phyloP scores from a whole-genome alignment of 2,797 vertebrate genomes.

The Liparis tanakae region DNA sequence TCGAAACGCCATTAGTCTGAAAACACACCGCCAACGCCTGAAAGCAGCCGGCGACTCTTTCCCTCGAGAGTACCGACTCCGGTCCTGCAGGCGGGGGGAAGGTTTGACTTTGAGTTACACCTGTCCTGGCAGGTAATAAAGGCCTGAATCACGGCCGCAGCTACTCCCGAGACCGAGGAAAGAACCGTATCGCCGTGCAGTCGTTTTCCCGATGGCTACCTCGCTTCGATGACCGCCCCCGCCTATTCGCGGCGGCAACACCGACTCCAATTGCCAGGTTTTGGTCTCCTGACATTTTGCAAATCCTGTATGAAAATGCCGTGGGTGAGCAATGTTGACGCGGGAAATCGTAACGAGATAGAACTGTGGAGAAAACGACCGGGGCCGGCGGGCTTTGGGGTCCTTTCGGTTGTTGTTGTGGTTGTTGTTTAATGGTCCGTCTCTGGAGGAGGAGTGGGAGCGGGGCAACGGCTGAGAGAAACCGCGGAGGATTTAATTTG shows the following conservation, averaged over 20 bases:
- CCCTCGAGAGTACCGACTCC: conserved; percentile 6
- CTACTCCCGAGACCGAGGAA: conserved; percentile 3
- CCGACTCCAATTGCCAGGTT: conserved; percentile 34
- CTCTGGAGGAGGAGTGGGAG: no score
- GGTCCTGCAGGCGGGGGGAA: conserved; percentile 9
- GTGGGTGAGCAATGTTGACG: no score
- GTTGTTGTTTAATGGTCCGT: no score
- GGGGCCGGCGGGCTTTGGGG: no score
- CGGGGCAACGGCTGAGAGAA: no score
- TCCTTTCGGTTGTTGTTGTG: no score
- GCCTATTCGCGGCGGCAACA: no score
- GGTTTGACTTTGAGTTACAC: conserved; percentile 8
- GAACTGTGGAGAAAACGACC: no score
- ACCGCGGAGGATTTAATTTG: no score
- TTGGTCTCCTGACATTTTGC: conserved; percentile 59
- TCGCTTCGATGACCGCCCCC: not conserved
- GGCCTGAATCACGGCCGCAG: conserved; percentile 9
- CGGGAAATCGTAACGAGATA: no score
- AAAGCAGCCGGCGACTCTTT: conserved; percentile 1
- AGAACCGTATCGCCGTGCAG: not conserved
- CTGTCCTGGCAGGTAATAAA: conserved; percentile 13
- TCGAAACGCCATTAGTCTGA: not conserved
- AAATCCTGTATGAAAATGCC: conserved; percentile 62
- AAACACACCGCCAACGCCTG: not conserved
- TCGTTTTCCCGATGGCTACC: conserved; percentile 12